Base-by-base conservation (phyloP, 2,113 vertebrate genomes). In the Lasiurus borealis region DNA sequence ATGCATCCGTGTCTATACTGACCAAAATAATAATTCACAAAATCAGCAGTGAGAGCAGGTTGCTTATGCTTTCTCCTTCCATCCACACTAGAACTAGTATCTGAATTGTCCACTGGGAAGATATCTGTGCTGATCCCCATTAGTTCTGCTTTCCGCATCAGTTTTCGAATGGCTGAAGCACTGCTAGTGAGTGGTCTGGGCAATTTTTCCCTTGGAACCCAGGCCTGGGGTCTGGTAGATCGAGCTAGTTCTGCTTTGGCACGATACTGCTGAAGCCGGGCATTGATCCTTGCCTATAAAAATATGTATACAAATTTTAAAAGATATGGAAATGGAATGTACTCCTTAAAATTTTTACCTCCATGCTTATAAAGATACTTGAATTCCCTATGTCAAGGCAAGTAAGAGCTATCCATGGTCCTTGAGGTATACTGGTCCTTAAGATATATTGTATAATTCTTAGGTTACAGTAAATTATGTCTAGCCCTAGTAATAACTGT, bases 51-150 rank as follows among this genome's bases (percentile, higher is more conserved):
- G 77, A 99, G 99, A 8, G 99, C 99, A 3, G 99, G 99, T 27
- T 99, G 99, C 84, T 99, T 99, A 97, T 99, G 99, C 91, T 99
- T 99, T 91, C 99, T 98, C 85, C 99, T 99, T 84, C 99, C 99
- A 62, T 99, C 99, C 97, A 99, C 98, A 93, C 99, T 99, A 97
- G 99, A 99, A 64, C 98, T 99, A 9, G 99, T 99, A 92, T 99
- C 99, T 0, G 99, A 99, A 46, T 99, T 99, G 95, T 99, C 99
- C 93, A 99, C 99, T 0, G 99, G 99, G 91, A 99, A 99, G 85
- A 99, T 99, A 96, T 99, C 99, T 0, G 99, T 99, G 96, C 99
- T 99, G 95, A 99, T 99, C n/a, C 99, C 99, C 99, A 99, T 99
- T 29, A 99, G 95, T 44, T 99, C 99, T 0, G 99, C 99, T 95